Conservation (phyloP, 2,113 vertebrate species). For the Tachysurus fulvidraco region DNA sequence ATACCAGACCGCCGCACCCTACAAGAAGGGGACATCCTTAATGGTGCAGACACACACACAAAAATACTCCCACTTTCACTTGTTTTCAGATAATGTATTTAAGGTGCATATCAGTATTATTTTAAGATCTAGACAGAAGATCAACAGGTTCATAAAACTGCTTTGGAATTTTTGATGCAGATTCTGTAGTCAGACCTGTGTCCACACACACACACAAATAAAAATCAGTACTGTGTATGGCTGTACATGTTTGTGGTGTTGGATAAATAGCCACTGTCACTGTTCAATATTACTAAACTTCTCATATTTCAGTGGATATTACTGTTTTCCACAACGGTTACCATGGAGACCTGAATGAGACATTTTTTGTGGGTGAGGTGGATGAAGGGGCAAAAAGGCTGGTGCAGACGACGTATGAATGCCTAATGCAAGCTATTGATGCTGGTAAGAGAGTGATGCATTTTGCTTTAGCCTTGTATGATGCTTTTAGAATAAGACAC, state of each 20-base stretch:
- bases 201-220: neutral
- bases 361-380: slow-evolving; percentile 92
- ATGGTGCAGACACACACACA: slow-evolving; percentile 74
- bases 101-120: neutral
- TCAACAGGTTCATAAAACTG: neutral
- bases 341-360: slow-evolving; percentile 97
- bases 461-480: neutral
- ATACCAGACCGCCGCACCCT: slow-evolving; percentile 92
- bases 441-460: slow-evolving; percentile 76
- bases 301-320: slow-evolving; percentile 88
- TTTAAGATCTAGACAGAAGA: neutral
- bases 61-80: neutral
- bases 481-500: neutral
- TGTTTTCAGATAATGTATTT: neutral
- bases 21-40: slow-evolving; percentile 95
- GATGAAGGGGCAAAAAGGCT: slow-evolving; percentile 90
- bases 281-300: neutral
- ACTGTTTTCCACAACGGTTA: slow-evolving; percentile 96
- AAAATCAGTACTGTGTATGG: neutral
- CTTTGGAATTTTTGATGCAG: neutral
- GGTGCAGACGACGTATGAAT: slow-evolving; percentile 94
- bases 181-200: neutral
- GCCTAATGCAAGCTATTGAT: slow-evolving; percentile 98
- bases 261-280: neutral
- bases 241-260: neutral